phyloP scores from a whole-genome alignment of 1,140 invertebrate genomes.

The Ctenoplectra terminalis region DNA sequence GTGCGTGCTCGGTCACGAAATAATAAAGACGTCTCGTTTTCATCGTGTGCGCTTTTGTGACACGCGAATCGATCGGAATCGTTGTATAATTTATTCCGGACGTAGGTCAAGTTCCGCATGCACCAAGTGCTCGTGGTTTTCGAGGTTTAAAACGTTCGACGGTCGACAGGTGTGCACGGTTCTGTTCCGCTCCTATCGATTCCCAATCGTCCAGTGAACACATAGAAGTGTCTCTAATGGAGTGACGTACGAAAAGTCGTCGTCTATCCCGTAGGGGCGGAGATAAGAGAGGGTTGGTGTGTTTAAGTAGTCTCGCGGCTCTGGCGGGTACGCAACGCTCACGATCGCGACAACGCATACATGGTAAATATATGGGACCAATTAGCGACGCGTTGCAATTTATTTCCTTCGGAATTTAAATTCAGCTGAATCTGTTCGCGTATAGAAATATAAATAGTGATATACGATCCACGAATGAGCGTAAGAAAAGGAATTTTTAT shows the following conservation, averaged over 20 bases:
- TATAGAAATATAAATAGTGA: too few species aligned
- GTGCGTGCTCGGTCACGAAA: background rate
- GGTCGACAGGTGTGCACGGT: slow-evolving; percentile 43
- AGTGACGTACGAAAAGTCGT: slow-evolving; percentile 28
- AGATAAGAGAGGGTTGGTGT: background rate
- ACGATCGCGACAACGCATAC: background rate
- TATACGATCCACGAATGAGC: too few species aligned
- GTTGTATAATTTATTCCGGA: slow-evolving; percentile 59
- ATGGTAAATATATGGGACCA: background rate
- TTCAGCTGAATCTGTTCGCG: too few species aligned
- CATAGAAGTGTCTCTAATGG: slow-evolving; percentile 42
- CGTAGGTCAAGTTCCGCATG: slow-evolving; percentile 63
- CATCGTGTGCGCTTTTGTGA: background rate
- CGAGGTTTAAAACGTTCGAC: background rate
- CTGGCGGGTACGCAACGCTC: background rate
- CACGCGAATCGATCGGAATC: slow-evolving; percentile 58
- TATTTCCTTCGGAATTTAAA: too few species aligned
- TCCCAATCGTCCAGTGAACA: slow-evolving; percentile 32
- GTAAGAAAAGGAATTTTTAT: too few species aligned
- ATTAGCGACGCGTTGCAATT: too few species aligned
- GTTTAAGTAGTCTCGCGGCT: slow-evolving; percentile 1
- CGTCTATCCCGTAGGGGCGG: background rate
- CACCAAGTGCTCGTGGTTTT: slow-evolving; percentile 6
- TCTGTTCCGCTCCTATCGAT: slow-evolving; percentile 18
- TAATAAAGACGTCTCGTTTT: background rate